Evolutionary conservation across 2,113 vertebrate genomes (phyloP), one percentile per base, ranked within the genome.

Genomic region (Oncorhynchus clarkii): DNA sequence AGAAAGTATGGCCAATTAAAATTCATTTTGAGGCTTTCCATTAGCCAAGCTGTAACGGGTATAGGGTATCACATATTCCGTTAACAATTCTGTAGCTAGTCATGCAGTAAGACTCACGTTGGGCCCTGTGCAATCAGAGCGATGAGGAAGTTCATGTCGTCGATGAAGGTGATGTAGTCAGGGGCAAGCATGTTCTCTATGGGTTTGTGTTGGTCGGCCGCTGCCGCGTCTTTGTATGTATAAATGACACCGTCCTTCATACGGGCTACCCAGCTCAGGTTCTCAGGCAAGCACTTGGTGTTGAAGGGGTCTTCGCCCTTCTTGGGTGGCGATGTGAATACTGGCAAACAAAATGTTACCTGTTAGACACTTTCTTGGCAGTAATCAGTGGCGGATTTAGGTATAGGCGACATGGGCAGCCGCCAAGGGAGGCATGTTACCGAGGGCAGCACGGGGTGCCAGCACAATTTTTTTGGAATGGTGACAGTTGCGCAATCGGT

Each of bases 121-220:
- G 98, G 97, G 62, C 98, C 98, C 83, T 96, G 92, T 45, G 97
- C 96, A 79, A 96, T 95, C 73, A 99, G 91, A 79, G 96, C 93
- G 7, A 99, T 92, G 83, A 99, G 94, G 90, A 98, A 98, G 88
- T 97, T 99, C 98, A 99, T 99, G 85, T 99, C 97, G 14, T 97
- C 95, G 0, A 99, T 31, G 78, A 99, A 99, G 78, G 84, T 84
- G 70, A 88, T 7, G 5, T 96, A 90, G 87, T 93, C 85, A 22
- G 93, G 92, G 78, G 93, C 94, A 57, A 95, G 92, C 75, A 96
- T 87, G 60, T 95, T 92, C 82, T 94, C 94, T 2, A 54, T 54
- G 5, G 96, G 95, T 85, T 96, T 91, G 0, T 95, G 89, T 67
- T 94, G 95, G 84, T 89, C 88, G 18, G 89, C 94, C 0, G 96